Evolutionary conservation across 1,140 invertebrate species (phyloP), one percentile per base, ranked within the genome.

Genomic region (Melanaphis sacchari): DNA sequence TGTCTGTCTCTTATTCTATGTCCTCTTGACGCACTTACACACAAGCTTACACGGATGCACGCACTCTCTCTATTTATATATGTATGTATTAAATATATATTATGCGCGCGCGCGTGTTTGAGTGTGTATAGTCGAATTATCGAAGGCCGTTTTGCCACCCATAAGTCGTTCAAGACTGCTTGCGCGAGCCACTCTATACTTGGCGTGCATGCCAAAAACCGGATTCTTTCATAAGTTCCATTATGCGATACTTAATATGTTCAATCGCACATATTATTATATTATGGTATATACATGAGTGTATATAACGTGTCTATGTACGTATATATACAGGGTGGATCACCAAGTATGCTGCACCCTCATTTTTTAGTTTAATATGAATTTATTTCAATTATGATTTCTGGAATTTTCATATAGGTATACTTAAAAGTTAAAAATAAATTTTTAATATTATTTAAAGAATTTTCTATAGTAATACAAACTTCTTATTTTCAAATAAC

Each of bases 221-320:
- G 87, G 87, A 89, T 89, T 85, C 87, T 89, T 89, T 89, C 87
- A n/a, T n/a, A 89, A 89, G 43, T 89, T 52, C 36, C 87, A 36
- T 52, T 89, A 38, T n/a, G 22, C 7, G 46, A 22, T 52, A 43
- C 6, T 38, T 52, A 88, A 52, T 88, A 22, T 36, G 24, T n/a
- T 76, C 15, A 5, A 31, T 76, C 31, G 31, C n/a, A 76, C 31
- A 18, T n/a, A 66, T 15, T 66, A 76, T n/a, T 18, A 76, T 76
- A n/a, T 76, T 76, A 76, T 76, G 15, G n/a, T 76, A 76, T 54
- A 54, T 49, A n/a, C n/a, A n/a, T n/a, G n/a, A n/a, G n/a, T 21
- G 54, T 59, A 59, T 59, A 3, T 59, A 24, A 24, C 54, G 7
- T 31, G 59, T 66, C 24, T 49, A 18, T 49, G 15, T 46, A 18